Base-by-base conservation (phyloP, 2,888 invertebrate genomes). In the Euclidia mi region DNA sequence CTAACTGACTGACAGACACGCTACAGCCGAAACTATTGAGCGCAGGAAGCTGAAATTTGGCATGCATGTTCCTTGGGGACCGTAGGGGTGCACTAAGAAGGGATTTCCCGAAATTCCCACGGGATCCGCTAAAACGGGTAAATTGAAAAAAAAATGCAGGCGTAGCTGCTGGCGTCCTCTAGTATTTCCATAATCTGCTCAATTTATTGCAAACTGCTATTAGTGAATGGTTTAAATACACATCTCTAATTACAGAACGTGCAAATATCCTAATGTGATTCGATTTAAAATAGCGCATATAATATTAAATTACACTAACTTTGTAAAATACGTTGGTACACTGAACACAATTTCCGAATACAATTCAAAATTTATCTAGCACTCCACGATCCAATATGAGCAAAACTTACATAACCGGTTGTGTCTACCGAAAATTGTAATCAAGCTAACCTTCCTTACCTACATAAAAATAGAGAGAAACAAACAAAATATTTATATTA, bases 401-500 rank as follows among this genome's bases (percentile, higher is more conserved):
- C 38, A 44, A 34, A 40, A 50, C 40, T 34, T 49, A 56, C 40
- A 15, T 12, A 49, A 44, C 35, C 44, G 18, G 41, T 56, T 25
- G 40, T 40, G 29, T 32, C 41, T 56, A 45, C 25, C 31, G 20
- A 48, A 42, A 51, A 41, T 41, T 32, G 38, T 52, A 45, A 52
- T 52, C 52, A 52, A 52, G 45, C 45, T 40, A 52, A 40, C 45
- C 40, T 52, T 44, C 41, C 52, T 45, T 41, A 29, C 28, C 32
- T 10, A 29, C 37, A 38, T 44, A 37, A 43, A 48, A 57, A 53
- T 52, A 62, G 20, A 56, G 20, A 56, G 47, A 28, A 61, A 44
- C 53, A 46, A 46, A 56, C 49, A 60, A 53, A 63, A 65, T 63
- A 70, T 75, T 71, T 56, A 68, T 59, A 64, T 63, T 55, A 62